Base-by-base conservation (phyloP, 2,113 vertebrate species). In the Microtus montanus region DNA sequence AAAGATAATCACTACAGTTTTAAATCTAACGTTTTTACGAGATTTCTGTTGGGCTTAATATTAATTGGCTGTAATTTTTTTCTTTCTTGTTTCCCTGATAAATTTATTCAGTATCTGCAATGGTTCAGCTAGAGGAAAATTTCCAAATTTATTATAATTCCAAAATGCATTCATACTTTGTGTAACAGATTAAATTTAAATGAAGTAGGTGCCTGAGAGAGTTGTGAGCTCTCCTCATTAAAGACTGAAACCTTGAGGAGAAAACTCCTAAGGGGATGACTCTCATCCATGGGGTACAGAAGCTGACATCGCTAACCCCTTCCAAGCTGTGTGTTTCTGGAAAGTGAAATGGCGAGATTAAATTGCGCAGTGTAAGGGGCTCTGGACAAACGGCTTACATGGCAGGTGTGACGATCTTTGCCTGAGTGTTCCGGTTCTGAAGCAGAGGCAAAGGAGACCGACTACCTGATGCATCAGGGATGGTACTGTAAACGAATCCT, bases 1-100 rank as follows among this genome's bases (percentile, higher is more conserved):
- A 35, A 94, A 80, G 35, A 91, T 71, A 33, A 82, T 44, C 87
- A 92, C 68, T 85, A 49, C 33, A n/a, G 28, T 68, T 93, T 97
- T 86, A 88, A 73, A 82, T 80, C 63, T 83, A 88, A 84, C 1
- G 49, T 92, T 85, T 83, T 79, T 66, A 28, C 13, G n/a, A 85
- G 41, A 15, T 38, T 64, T 77, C 88, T 84, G 82, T 92, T 90
- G 86, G 89, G 20, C 8, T 87, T 95, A 64, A 92, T 95, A 83
- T 84, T 83, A 64, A 47, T 93, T 90, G 74, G 2, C 88, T 90
- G 64, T 64, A 54, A 58, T 87, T 87, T 41, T 41, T 13, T n/a
- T 87, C 33, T 74, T 71, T 61, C 15, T 92, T 85, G 35, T 89
- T 91, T 83, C n/a, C 19, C 44, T 84, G 89, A 79, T 89, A 85